Conservation (phyloP, 2,797 vertebrate species). For the Arnoldichthys spilopterus region DNA sequence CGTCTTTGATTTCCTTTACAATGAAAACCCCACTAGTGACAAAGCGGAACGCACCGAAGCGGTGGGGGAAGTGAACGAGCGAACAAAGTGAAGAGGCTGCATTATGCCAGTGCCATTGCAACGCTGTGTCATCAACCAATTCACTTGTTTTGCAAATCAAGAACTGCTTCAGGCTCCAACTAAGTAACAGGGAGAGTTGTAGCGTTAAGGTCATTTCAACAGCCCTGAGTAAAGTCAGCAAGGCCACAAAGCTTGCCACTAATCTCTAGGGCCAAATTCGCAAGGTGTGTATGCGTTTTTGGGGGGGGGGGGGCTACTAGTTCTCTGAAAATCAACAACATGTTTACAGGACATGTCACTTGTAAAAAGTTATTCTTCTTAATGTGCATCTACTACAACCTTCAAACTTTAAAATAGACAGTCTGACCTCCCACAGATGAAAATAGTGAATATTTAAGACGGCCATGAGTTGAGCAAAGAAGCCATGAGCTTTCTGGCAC, state of each 20-base stretch:
- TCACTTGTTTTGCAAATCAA: slow-evolving; percentile 6
- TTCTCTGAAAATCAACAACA: too few species aligned
- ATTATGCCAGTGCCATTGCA: slow-evolving; percentile 23
- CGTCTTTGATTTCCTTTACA: slow-evolving; percentile 24
- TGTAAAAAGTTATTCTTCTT: too few species aligned
- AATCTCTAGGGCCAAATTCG: too few species aligned
- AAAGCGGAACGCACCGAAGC: background rate
- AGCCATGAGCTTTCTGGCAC: too few species aligned
- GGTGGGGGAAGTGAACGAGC: background rate
- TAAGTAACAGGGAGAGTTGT: background rate
- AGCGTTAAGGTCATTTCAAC: slow-evolving; percentile 30
- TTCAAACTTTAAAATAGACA: too few species aligned
- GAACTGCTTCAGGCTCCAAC: background rate
- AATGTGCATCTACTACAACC: too few species aligned
- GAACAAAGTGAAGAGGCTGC: slow-evolving; percentile 1
- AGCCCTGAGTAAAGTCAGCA: background rate
- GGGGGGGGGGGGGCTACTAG: too few species aligned
- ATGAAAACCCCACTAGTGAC: slow-evolving; percentile 6
- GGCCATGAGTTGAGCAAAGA: too few species aligned
- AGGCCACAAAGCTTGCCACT: background rate
- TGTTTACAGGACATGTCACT: too few species aligned
- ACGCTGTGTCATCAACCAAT: slow-evolving; percentile 19
- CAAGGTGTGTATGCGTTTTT: too few species aligned
- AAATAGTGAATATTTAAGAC: too few species aligned
- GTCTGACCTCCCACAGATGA: too few species aligned